Conservation (phyloP, 2,797 vertebrate genomes). For the Propithecus deckenii region DNA sequence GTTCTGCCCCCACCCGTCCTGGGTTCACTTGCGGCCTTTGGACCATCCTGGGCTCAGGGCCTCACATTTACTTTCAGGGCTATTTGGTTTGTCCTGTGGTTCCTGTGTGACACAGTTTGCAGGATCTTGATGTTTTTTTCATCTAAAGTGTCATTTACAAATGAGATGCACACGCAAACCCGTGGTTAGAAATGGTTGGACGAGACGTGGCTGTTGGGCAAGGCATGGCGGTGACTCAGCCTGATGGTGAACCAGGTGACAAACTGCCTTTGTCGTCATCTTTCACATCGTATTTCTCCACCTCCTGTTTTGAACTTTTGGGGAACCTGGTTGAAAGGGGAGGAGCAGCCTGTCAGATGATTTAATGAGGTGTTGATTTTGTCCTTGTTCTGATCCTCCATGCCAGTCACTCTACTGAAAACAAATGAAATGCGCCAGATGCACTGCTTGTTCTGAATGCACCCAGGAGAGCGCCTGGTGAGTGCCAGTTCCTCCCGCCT, state of each 20-base stretch:
- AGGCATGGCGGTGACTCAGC: background rate
- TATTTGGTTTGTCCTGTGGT: background rate
- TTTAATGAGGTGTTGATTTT: background rate
- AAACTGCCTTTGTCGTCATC: background rate
- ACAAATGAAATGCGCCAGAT: background rate
- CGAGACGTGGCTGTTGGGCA: background rate
- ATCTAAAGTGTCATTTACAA: background rate
- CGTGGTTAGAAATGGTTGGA: background rate
- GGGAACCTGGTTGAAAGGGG: background rate
- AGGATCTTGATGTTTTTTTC: background rate
- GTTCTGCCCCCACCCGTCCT: background rate
- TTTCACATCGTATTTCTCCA: background rate
- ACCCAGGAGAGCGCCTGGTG: background rate
- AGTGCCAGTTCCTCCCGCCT: background rate
- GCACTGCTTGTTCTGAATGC: background rate
- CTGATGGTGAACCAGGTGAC: background rate
- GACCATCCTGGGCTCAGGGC: background rate
- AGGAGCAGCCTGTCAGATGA: background rate
- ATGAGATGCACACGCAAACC: background rate
- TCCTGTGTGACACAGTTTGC: background rate
- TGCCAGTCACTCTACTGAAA: background rate
- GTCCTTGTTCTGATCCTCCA: background rate
- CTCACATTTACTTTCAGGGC: background rate
- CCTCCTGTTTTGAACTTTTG: background rate
- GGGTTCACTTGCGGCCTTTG: background rate